Base-by-base conservation (phyloP, 2,113 vertebrate genomes). In the Tinamus guttatus region DNA sequence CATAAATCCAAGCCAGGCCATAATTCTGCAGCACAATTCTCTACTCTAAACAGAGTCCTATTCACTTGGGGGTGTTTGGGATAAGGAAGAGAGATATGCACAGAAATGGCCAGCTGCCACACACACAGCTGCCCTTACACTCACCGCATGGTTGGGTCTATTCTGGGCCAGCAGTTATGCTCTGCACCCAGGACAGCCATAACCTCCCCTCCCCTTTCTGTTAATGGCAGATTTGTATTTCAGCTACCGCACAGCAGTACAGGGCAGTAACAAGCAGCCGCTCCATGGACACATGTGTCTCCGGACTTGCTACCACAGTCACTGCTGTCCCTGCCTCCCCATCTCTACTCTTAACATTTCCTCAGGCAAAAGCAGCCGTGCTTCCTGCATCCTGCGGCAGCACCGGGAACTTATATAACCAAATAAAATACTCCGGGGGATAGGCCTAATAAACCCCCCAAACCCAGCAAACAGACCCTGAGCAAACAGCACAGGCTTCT, bases 1-100 rank as follows among this genome's bases (percentile, higher is more conserved):
- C 77, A 83, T 90, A 93, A 90, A 95, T 92, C 87, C 81, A 52
- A 95, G 73, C 78, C 52, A 90, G 27, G n/a, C 34, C 3, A 2
- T 58, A 80, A 65, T 47, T 93, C 80, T 88, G 71, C 68, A 85
- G 51, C 34, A 59, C 71, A 77, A n/a, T n/a, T 38, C 7, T 67
- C 13, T 58, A 38, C 7, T 43, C 34, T 91, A 60, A 94, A 86
- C 45, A 93, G 51, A 83, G 34, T 71, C 22, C 32, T 75, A n/a
- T 65, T 90, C 76, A 78, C 30, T 70, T 25, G 20, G 3, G 32
- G 38, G 21, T 24, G 74, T 2, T 5, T 43, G 69, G 34, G 36
- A 52, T 47, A 0, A 0, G 25, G 2, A 2, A 87, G 71, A 65
- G 27, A 6, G 14, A 47, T 69, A 64, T 9, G 56, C 32, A 51